Conservation (phyloP, 2,113 vertebrate genomes). For the Deroptyus accipitrinus region DNA sequence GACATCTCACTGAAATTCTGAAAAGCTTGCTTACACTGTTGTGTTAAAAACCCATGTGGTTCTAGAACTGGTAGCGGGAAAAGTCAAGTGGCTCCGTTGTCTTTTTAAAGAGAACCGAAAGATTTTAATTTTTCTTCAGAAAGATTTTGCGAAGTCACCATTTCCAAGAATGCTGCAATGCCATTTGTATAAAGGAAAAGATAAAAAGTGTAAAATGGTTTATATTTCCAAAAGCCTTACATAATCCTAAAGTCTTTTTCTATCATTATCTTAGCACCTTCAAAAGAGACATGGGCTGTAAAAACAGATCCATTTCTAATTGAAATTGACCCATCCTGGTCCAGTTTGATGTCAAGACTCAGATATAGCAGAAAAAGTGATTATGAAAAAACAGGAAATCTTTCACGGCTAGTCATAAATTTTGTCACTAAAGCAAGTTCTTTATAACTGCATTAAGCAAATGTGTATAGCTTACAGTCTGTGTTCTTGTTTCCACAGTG, state of each 20-base stretch:
- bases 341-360: background rate
- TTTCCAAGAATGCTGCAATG: background rate
- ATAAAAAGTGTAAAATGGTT: slow-evolving; percentile 27
- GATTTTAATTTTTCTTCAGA: background rate
- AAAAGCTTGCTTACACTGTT: background rate
- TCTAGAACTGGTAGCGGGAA: background rate
- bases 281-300: background rate
- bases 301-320: slow-evolving; percentile 4
- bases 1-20: background rate
- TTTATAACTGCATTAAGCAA: background rate
- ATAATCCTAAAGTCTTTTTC: slow-evolving; percentile 12
- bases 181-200: background rate
- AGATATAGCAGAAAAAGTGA: background rate
- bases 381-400: background rate
- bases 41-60: background rate
- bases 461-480: background rate
- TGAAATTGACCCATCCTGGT: background rate
- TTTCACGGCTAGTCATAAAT: background rate
- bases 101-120: background rate
- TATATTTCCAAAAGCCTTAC: background rate
- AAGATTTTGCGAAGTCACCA: background rate
- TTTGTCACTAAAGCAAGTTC: slow-evolving; percentile 8
- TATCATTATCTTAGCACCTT: background rate
- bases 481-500: slow-evolving; percentile 79
- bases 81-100: background rate